These are phyloP conservation scores for Gymnocephalus cernua DNA, from an alignment of 2,113 vertebrate genomes.

Conservation along the genomic window DNA sequence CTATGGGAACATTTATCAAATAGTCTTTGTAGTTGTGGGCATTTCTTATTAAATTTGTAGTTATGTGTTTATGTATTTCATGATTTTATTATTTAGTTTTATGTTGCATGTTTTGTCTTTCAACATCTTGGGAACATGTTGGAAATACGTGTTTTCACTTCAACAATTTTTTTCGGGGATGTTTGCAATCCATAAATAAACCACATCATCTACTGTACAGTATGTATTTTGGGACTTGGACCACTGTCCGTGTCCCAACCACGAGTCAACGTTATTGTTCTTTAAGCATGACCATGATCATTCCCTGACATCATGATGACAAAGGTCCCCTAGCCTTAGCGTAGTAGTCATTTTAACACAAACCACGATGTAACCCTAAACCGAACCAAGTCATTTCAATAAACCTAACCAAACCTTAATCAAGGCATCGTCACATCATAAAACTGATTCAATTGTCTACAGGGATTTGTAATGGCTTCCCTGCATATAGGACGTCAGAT, in stretches of 20 bases:
- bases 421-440: not conserved
- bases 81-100: not conserved
- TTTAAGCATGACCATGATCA: too few relatives aligned
- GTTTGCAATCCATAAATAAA: not conserved
- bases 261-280: too few relatives aligned
- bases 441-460: not conserved
- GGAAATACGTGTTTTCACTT: too few relatives aligned
- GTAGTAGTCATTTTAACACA: not conserved
- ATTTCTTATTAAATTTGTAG: not conserved
- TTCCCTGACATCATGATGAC: not conserved
- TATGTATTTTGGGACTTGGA: not conserved
- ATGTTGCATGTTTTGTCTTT: not conserved
- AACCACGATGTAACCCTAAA: not conserved
- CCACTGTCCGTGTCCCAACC: not conserved
- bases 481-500: not conserved
- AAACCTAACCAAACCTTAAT: not conserved
- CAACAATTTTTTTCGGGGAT: too few relatives aligned
- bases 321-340: not conserved
- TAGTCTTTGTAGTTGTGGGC: not conserved
- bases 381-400: not conserved
- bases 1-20: not conserved
- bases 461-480: not conserved
- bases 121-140: too few relatives aligned
- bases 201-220: too few relatives aligned
- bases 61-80: not conserved